These are phyloP conservation scores for Brachyptera risi DNA, from an alignment of 2,888 invertebrate genomes.

Conservation along the genomic window DNA sequence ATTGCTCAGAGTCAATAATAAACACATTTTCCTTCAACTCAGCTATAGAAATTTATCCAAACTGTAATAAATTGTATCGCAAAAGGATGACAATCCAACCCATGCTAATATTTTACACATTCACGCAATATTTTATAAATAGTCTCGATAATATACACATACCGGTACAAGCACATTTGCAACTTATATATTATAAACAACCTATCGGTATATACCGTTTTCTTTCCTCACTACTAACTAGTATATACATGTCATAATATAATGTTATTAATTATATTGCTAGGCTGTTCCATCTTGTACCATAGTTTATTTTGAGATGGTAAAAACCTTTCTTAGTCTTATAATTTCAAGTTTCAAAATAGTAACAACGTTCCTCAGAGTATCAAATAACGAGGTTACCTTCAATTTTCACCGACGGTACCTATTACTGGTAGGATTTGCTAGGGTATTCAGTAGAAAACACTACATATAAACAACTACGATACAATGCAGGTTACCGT, in stretches of 20 bases:
- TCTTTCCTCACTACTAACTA: background rate
- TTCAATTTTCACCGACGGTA: no score
- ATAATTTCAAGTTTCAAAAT: slow-evolving; percentile 13
- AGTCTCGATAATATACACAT: slow-evolving; percentile 22
- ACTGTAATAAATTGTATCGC: slow-evolving; percentile 31
- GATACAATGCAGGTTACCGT: no score
- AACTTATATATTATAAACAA: slow-evolving; percentile 2
- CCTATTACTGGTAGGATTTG: no score
- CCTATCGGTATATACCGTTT: background rate
- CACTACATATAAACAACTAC: no score
- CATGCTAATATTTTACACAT: slow-evolving; percentile 9
- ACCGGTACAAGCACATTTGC: slow-evolving; percentile 17
- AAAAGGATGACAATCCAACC: slow-evolving; percentile 12
- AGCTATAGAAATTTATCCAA: slow-evolving; percentile 35
- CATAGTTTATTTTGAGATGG: slow-evolving; percentile 18
- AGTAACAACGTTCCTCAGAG: slow-evolving; percentile 19
- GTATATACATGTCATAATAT: no score
- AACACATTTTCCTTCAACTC: slow-evolving; percentile 29
- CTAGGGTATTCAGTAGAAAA: no score
- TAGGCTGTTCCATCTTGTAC: slow-evolving; percentile 21
- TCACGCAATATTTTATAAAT: slow-evolving; percentile 23
- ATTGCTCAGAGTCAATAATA: slow-evolving; percentile 15
- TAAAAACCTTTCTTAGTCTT: slow-evolving; percentile 11
- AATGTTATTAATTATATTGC: slow-evolving; percentile 23
- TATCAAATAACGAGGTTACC: slow-evolving; percentile 19